Conservation (phyloP, 2,888 invertebrate species). For the Plemyria rubiginata region DNA sequence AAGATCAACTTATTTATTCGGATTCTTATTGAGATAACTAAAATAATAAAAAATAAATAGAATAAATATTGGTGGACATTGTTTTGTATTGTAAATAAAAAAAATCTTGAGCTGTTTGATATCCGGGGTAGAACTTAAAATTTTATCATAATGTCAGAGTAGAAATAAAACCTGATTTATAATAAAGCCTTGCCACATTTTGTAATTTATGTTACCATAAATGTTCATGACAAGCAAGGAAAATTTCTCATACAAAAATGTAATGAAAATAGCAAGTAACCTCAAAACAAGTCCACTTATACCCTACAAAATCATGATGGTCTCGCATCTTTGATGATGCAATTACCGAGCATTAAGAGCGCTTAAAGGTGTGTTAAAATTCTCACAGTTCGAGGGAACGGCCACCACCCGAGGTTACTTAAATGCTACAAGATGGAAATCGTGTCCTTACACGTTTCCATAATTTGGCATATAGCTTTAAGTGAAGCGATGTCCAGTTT, state of each 20-base stretch:
- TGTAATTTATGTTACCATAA: too few relatives aligned
- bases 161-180: too few relatives aligned
- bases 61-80: too few relatives aligned
- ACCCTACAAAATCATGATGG: conserved; percentile 31
- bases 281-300: conserved; percentile 14
- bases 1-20: background rate
- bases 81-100: too few relatives aligned
- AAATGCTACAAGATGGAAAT: conserved; percentile 69
- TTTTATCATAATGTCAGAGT: too few relatives aligned
- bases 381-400: conserved; percentile 70
- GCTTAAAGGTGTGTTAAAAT: conserved; percentile 69
- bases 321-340: conserved; percentile 39
- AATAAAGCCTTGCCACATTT: too few relatives aligned
- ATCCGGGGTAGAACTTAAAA: too few relatives aligned
- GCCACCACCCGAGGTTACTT: conserved; percentile 64
- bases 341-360: conserved; percentile 73
- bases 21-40: conserved; percentile 4
- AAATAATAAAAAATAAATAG: too few relatives aligned
- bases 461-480: conserved; percentile 38
- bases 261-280: background rate
- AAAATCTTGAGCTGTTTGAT: too few relatives aligned
- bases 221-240: background rate
- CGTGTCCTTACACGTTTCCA: conserved; percentile 68
- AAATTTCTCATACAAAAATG: background rate
- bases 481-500: conserved; percentile 26